Evolutionary conservation across 2,888 invertebrate species (phyloP), one percentile per base, ranked within the genome.

Genomic region (Nebria brevicollis): DNA sequence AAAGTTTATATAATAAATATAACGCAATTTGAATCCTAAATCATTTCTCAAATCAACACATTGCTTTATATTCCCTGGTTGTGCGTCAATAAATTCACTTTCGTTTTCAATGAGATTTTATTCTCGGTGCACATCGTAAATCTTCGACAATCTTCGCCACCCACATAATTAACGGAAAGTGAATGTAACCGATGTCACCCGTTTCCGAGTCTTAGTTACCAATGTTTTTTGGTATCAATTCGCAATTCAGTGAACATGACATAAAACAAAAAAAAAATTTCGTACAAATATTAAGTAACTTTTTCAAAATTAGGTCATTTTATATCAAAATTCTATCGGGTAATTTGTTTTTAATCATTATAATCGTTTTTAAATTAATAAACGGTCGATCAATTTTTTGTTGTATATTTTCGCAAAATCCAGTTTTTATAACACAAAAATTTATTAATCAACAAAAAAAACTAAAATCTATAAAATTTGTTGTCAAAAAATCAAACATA

Each of bases 161-260:
- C 75, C 75, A 66, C 75, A 75, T 75, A n/a, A 72, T 34, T 26
- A 26, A 10, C 75, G 8, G 75, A 75, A 75, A 75, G 75, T 75
- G 75, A 75, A 75, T 66, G 65, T 66, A 65, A 66, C 26, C 26
- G 75, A 75, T 26, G 68, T 68, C 68, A 25, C 68, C 13, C 68
- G 68, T 68, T 6, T 68, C 68, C 68, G 68, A 25, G 68, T 68
- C 5, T 26, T 68, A 7, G 20, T 25, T 66, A n/a, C 68, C 26
- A 20, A 11, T 11, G 10, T 20, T 11, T 68, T 68, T 54, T 54
- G 8, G 8, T 34, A 34, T 54, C 13, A 54, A 13, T 11, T 54
- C 54, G 8, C 8, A 8, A 54, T 54, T 54, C 54, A 54, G 11
- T 54, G 54, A 54, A 54, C 13, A 54, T 54, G 54, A 54, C 54